Percentiles rank a stretch among this genome's conserved stretches.
Conservation (phyloP, 2,113 vertebrate species). For the Nematolebias whitei region DNA sequence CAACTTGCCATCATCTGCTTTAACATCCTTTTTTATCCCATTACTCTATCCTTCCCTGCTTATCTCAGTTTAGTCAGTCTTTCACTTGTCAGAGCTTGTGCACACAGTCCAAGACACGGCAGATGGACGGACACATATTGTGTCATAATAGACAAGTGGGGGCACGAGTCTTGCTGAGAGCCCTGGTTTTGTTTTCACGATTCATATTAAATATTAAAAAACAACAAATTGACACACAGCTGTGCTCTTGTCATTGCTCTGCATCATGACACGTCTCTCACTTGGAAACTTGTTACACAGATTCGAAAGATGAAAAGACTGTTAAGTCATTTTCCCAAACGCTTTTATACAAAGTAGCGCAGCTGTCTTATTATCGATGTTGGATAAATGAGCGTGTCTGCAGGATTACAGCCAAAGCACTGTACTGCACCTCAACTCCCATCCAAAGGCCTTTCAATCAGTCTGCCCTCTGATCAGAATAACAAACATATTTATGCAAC, state of each 20-base stretch:
- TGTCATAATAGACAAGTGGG: not conserved
- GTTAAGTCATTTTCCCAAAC: slow-evolving; percentile 10
- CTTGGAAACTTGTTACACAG: slow-evolving; percentile 1
- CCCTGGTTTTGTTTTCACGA: not conserved
- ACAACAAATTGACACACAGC: not conserved
- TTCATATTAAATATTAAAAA: not conserved
- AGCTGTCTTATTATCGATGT: slow-evolving; percentile 8
- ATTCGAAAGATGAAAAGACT: slow-evolving; percentile 18
- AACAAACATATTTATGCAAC: slow-evolving; percentile 2
- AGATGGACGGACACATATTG: slow-evolving; percentile 5
- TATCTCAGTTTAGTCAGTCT: not conserved
- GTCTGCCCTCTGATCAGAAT: not conserved
- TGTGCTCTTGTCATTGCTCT: not conserved
- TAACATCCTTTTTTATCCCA: not conserved
- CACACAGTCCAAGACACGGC: not conserved
- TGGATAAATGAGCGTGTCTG: slow-evolving; percentile 1
- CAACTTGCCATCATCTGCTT: not conserved
- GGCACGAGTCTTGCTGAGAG: not conserved
- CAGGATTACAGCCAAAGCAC: not conserved
- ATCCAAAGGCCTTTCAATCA: slow-evolving; percentile 5
- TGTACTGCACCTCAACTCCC: not conserved
- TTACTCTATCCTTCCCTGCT: not conserved
- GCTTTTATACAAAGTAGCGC: slow-evolving; percentile 6
- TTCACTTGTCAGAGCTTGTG: not conserved
- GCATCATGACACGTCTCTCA: not conserved